Conservation (phyloP, 2,113 vertebrate genomes). For the Corythornis madagascariensis region DNA sequence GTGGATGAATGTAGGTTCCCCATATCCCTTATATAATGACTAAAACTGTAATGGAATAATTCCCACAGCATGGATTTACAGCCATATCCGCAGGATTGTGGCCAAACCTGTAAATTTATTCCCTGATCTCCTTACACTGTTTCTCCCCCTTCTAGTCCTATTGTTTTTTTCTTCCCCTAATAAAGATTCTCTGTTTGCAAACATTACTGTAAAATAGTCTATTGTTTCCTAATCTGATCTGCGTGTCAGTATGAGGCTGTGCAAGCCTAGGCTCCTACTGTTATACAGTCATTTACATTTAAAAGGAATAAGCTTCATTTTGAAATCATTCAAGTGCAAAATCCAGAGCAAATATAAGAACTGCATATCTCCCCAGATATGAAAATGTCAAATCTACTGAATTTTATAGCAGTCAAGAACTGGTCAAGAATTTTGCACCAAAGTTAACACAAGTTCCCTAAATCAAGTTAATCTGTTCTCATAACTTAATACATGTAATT, state of each 20-base stretch:
- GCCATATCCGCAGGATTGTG: accelerated
- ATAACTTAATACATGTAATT: not conserved
- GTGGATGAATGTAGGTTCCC: not conserved
- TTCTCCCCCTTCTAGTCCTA: not conserved
- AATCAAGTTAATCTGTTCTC: not conserved
- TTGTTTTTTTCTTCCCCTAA: not conserved
- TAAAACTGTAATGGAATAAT: not conserved
- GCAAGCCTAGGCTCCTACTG: not conserved
- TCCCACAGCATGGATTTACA: not conserved
- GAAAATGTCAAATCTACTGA: not conserved
- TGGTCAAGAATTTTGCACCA: not conserved
- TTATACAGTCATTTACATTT: not conserved
- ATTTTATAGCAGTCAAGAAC: not conserved
- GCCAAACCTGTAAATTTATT: not conserved
- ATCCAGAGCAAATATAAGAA: not conserved
- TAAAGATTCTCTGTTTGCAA: not conserved
- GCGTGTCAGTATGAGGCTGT: not conserved
- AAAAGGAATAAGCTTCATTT: not conserved
- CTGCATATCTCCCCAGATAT: not conserved
- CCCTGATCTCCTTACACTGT: not conserved
- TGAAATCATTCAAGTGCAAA: not conserved
- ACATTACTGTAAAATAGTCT: not conserved
- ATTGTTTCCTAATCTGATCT: not conserved
- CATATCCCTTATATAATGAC: not conserved
- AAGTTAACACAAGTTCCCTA: not conserved